Base-by-base conservation (phyloP, 2,888 invertebrate genomes). In the Prostheceraeus crozeri region DNA sequence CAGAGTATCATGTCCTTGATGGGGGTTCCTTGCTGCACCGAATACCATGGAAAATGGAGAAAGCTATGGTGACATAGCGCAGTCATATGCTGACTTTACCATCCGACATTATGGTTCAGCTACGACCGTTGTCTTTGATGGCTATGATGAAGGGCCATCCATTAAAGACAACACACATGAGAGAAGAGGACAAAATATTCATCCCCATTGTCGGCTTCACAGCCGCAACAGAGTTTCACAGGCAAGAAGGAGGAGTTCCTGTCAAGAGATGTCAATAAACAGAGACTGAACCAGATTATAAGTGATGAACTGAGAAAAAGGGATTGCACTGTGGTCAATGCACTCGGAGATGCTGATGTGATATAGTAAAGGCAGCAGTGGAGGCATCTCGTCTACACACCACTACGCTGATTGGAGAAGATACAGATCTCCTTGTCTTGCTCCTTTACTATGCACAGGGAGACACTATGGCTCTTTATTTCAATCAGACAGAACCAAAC, bases 161-260 rank as follows among this genome's bases (percentile, higher is more conserved):
- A 55, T 61, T 11, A 61, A 61, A 45, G 61, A 61, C 45, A 61
- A 27, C 33, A 61, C 59, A 21, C 59, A 60, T 23, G 45, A 46
- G 48, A 3, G 59, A n/a, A 40, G 60, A 19, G 11, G 23, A 14
- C 19, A 14, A 14, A 60, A 60, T 4, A 10, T 19, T 4, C 45
- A 59, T 46, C 58, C 59, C n/a, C n/a, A n/a, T n/a, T n/a, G n/a
- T n/a, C n/a, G n/a, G n/a, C n/a, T n/a, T n/a, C n/a, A n/a, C n/a
- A n/a, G n/a, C n/a, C n/a, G n/a, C n/a, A n/a, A n/a, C n/a, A n/a
- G n/a, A n/a, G n/a, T n/a, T n/a, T 64, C 51, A 28, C 14, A 25
- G 57, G 46, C 27, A 64, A 64, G 35, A 64, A 63, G 35, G 63
- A 64, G 30, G 55, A 54, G 25, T 63, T 63, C 53, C 30, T 63